Evolutionary conservation across 1,140 invertebrate species (phyloP).

Genomic region (Drosophila trapezifrons): DNA sequence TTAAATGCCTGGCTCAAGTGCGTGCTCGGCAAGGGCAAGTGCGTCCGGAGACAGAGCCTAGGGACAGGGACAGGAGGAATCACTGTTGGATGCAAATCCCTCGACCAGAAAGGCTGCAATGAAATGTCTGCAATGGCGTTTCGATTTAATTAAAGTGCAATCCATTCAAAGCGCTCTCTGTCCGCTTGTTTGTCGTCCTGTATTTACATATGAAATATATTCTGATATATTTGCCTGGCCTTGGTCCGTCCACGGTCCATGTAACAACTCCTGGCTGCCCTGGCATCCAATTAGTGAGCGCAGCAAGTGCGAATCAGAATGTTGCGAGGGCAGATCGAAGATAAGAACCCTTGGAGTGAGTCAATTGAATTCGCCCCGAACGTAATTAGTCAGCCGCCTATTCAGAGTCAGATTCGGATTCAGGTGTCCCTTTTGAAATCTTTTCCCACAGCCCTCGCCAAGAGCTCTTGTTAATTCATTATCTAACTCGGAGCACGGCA

Average conservation of each 20-base stretch:
- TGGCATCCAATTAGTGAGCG: constrained; percentile 36
- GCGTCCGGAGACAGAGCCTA: not conserved
- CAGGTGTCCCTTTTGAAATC: not conserved
- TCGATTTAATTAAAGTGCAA: constrained; percentile 49
- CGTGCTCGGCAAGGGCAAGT: not conserved
- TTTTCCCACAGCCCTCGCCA: not conserved
- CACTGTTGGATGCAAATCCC: constrained; percentile 6
- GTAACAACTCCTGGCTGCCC: not conserved
- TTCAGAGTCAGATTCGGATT: not conserved
- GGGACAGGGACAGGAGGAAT: not conserved
- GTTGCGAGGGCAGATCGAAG: constrained; percentile 6
- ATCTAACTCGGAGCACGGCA: not conserved
- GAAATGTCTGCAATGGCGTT: constrained; percentile 8
- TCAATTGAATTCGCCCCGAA: not conserved
- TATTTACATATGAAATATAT: constrained; percentile 44
- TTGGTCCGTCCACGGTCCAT: constrained; percentile 17
- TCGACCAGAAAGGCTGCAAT: constrained; percentile 6
- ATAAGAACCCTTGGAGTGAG: not conserved
- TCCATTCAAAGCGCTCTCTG: constrained; percentile 16
- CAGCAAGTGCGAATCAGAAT: constrained; percentile 25
- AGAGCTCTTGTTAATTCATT: constrained; percentile 2
- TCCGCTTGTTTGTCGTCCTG: not conserved
- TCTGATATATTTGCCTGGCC: constrained; percentile 6
- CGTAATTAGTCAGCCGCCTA: not conserved
- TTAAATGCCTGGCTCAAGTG: constrained; percentile 38